Conservation (phyloP, 2,113 vertebrate species). For the Kryptolebias marmoratus region DNA sequence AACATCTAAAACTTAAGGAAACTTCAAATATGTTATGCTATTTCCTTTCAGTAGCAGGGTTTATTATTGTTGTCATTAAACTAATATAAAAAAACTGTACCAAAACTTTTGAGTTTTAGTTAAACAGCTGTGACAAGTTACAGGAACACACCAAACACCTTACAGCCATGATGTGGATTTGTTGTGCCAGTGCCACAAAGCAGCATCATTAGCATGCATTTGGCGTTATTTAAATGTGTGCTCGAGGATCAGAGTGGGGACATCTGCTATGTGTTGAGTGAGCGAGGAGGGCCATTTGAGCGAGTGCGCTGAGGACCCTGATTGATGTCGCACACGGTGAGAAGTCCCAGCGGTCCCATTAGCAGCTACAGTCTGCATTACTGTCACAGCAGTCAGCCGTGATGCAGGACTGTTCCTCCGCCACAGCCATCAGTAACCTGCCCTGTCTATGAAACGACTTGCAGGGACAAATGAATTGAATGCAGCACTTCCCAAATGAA, state of each 20-base stretch:
- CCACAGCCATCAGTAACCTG: constrained; percentile 57
- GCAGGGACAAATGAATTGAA: constrained; percentile 62
- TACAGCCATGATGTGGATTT: constrained; percentile 29
- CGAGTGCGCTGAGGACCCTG: constrained; percentile 62
- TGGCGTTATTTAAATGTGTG: constrained; percentile 62
- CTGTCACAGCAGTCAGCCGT: constrained; percentile 63
- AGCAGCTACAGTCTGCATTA: constrained; percentile 74
- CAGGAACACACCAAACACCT: constrained; percentile 5
- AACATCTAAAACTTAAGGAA: neutral
- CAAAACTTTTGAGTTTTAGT: neutral
- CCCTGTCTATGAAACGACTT: constrained; percentile 42
- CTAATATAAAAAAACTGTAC: no score
- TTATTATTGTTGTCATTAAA: neutral
- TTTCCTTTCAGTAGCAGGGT: no score
- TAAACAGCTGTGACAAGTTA: constrained; percentile 12
- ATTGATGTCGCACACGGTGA: constrained; percentile 73
- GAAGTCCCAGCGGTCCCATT: constrained; percentile 78
- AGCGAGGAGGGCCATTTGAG: constrained; percentile 70
- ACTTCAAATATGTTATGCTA: neutral
- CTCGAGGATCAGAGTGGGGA: constrained; percentile 60
- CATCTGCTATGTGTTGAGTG: constrained; percentile 78
- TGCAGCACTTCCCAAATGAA: constrained; percentile 60
- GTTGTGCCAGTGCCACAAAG: constrained; percentile 52
- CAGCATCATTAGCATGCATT: constrained; percentile 65
- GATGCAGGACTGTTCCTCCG: constrained; percentile 54